Evolutionary conservation across 23 tunicate genomes (phyloP), one percentile per base, ranked within the genome.

Genomic region (Diplosoma virens): DNA sequence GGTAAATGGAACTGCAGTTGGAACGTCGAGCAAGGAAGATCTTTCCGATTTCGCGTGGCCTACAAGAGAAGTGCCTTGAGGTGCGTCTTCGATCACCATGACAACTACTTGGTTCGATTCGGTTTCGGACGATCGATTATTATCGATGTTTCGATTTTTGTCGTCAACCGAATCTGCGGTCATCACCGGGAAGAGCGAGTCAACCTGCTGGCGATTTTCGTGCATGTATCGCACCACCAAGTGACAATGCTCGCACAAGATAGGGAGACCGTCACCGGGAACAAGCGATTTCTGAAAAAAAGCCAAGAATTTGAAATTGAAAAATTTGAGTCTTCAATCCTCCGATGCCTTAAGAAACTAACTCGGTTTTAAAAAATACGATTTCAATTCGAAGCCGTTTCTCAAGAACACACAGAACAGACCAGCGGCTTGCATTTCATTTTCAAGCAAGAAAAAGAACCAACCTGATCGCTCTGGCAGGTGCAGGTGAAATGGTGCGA

Each of bases 401-500:
- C n/a, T n/a, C n/a, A n/a, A n/a, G n/a, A n/a, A n/a, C n/a, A n/a
- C n/a, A n/a, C n/a, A n/a, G n/a, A n/a, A n/a, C n/a, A n/a, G n/a
- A n/a, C n/a, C n/a, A n/a, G n/a, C n/a, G n/a, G n/a, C n/a, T n/a
- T n/a, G n/a, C n/a, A n/a, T n/a, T n/a, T n/a, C n/a, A n/a, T n/a
- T n/a, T n/a, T n/a, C 50, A 41, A 14, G 11, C 50, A 41, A 41
- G 14, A 41, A 41, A 9, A 7, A 14, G 9, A 24, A 5, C 25
- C 28, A 36, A 63, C 73, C 47, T 78, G 83, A 20, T 63, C 73
- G n/a, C 2, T 18, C 2, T 79, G 65, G 45, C 97, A 92, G 20
- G 87, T 33, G 78, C 97, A 92, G 1, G 80, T 59, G 28, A 92
- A 65, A n/a, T 85, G 87, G 47, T 92, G 97, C n/a, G 93, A 69